phyloP scores from a whole-genome alignment of 1,140 invertebrate genomes.

The Drosophila pachea region DNA sequence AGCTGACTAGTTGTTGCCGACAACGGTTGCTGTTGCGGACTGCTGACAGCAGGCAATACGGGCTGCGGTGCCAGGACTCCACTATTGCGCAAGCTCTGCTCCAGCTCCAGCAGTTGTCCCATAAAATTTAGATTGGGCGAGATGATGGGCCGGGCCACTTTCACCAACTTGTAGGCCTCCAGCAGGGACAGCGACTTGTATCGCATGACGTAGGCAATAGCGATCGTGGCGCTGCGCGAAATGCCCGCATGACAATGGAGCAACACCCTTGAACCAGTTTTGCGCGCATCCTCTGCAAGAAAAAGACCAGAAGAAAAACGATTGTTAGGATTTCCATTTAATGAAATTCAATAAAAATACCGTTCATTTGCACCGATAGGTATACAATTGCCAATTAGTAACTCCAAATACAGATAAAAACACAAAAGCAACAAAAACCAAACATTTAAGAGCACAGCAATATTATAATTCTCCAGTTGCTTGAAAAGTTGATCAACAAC shows the following conservation, averaged over 20 bases:
- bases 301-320: slow-evolving; percentile 52
- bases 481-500: slow-evolving; percentile 41
- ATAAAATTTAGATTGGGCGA: slow-evolving; percentile 99
- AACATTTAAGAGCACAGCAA: background rate
- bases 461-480: slow-evolving; percentile 36
- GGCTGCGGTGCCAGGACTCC: slow-evolving; percentile 69
- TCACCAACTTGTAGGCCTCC: slow-evolving; percentile 94
- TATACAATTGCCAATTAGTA: slow-evolving; percentile 37
- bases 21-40: background rate
- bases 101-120: slow-evolving; percentile 94
- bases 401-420: slow-evolving; percentile 12
- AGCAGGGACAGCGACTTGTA: slow-evolving; percentile 91
- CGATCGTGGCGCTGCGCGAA: slow-evolving; percentile 95
- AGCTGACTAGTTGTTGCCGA: slow-evolving; percentile 59
- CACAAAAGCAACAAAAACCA: background rate
- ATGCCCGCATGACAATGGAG: slow-evolving; percentile 98
- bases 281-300: slow-evolving; percentile 90
- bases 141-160: slow-evolving; percentile 92
- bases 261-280: slow-evolving; percentile 88
- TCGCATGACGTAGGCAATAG: slow-evolving; percentile 96
- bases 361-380: slow-evolving; percentile 22
- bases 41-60: slow-evolving; percentile 15
- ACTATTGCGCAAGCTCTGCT: slow-evolving; percentile 83
- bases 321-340: background rate
- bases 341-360: slow-evolving; percentile 6